Percentiles rank a stretch among this genome's conserved stretches.
These are phyloP conservation scores for Gastrophryne carolinensis DNA, from an alignment of 2,797 vertebrate genomes.

Conservation along the genomic window DNA sequence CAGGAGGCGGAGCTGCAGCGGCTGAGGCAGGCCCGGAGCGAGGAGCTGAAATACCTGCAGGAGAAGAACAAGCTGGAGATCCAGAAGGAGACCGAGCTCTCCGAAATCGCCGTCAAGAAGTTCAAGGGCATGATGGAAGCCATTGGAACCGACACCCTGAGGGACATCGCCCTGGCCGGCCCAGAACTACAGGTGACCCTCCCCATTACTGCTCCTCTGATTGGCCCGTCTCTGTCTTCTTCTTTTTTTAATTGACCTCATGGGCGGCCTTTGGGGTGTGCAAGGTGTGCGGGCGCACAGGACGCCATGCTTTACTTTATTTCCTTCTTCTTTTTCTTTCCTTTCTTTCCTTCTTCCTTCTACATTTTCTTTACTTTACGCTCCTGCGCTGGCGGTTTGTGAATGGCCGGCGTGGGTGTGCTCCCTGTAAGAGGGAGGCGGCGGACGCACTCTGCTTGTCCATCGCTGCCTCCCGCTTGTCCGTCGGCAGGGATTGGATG, in stretches of 20 bases:
- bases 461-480: no score
- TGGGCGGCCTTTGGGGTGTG: no score
- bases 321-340: not conserved
- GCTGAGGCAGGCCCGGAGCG: constrained; percentile 73
- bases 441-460: no score
- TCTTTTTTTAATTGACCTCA: no score
- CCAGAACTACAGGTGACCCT: constrained; percentile 81
- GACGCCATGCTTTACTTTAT: no score
- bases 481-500: no score
- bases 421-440: no score
- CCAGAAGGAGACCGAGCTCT: constrained; percentile 73
- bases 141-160: constrained; percentile 76
- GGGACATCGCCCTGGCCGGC: constrained; percentile 80
- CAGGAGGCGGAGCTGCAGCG: constrained; percentile 82
- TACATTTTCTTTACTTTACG: not conserved
- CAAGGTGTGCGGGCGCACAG: no score
- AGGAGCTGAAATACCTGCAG: constrained; percentile 76
- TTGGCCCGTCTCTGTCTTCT: not conserved
- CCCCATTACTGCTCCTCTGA: not conserved
- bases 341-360: not conserved
- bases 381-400: not conserved
- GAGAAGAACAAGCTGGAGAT: constrained; percentile 74
- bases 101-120: constrained; percentile 73
- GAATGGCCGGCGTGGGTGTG: no score
- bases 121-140: constrained; percentile 74